Conservation (phyloP, 2,888 invertebrate species). For the Plutella xylostella region DNA sequence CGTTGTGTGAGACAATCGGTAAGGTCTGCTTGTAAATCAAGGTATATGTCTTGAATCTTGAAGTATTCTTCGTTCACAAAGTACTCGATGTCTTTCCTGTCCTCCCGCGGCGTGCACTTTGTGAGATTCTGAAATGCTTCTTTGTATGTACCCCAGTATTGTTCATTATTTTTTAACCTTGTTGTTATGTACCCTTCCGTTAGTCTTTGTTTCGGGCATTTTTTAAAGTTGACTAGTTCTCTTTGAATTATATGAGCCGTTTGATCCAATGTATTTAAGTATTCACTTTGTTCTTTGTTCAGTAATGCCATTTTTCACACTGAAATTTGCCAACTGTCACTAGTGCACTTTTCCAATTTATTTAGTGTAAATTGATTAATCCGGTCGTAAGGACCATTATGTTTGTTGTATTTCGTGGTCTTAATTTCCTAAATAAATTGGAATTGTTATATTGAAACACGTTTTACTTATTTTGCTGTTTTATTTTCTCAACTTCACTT, state of each 20-base stretch:
- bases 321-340: too few relatives aligned
- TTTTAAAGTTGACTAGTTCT: slow-evolving; percentile 17
- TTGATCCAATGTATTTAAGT: slow-evolving; percentile 14
- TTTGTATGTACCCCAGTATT: slow-evolving; percentile 19
- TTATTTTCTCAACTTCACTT: too few relatives aligned
- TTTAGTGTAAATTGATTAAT: too few relatives aligned
- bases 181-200: slow-evolving; percentile 19
- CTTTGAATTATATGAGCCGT: slow-evolving; percentile 14
- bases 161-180: slow-evolving; percentile 16
- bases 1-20: slow-evolving; percentile 3
- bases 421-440: too few relatives aligned
- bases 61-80: slow-evolving; percentile 19
- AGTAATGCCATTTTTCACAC: neutral
- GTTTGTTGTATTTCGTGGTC: too few relatives aligned
- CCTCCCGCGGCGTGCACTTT: slow-evolving; percentile 6
- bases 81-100: slow-evolving; percentile 12
- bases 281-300: neutral
- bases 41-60: slow-evolving; percentile 15
- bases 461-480: too few relatives aligned
- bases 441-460: too few relatives aligned
- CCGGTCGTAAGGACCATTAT: too few relatives aligned
- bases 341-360: too few relatives aligned
- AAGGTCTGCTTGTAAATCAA: slow-evolving; percentile 10
- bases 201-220: slow-evolving; percentile 17
- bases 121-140: slow-evolving; percentile 10